Evolutionary conservation across 2,888 invertebrate genomes (phyloP).

Genomic region (Acronicta aceris): DNA sequence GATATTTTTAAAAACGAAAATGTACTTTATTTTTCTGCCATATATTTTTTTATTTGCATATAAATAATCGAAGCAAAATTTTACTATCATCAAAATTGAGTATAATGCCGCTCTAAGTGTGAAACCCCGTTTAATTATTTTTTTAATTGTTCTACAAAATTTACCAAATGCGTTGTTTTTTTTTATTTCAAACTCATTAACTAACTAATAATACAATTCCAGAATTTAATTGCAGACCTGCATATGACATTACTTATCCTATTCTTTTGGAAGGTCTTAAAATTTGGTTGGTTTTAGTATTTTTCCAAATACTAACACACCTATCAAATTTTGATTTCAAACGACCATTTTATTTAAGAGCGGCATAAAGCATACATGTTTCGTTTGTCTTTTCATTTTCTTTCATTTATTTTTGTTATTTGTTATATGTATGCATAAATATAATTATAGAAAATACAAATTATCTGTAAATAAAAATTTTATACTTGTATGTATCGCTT

Average conservation of each 20-base stretch:
- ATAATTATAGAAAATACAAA: slow-evolving; percentile 22
- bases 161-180: slow-evolving; percentile 9
- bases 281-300: too few species aligned
- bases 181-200: slow-evolving; percentile 14
- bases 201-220: neutral
- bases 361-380: slow-evolving; percentile 31
- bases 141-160: neutral
- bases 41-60: neutral
- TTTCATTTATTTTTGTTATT: slow-evolving; percentile 6
- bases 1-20: neutral
- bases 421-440: slow-evolving; percentile 12
- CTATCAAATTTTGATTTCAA: too few species aligned
- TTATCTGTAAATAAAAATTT: slow-evolving; percentile 59
- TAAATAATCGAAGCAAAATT: slow-evolving; percentile 36
- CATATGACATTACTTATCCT: neutral
- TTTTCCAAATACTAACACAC: too few species aligned
- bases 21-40: neutral
- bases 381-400: slow-evolving; percentile 36
- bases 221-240: neutral
- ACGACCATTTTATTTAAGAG: slow-evolving; percentile 10
- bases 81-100: slow-evolving; percentile 12
- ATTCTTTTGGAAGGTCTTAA: too few species aligned
- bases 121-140: slow-evolving; percentile 5
- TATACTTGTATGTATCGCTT: slow-evolving; percentile 66
- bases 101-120: slow-evolving; percentile 47